phyloP scores from a whole-genome alignment of 2,113 vertebrate genomes.

The Oreochromis spilurus region DNA sequence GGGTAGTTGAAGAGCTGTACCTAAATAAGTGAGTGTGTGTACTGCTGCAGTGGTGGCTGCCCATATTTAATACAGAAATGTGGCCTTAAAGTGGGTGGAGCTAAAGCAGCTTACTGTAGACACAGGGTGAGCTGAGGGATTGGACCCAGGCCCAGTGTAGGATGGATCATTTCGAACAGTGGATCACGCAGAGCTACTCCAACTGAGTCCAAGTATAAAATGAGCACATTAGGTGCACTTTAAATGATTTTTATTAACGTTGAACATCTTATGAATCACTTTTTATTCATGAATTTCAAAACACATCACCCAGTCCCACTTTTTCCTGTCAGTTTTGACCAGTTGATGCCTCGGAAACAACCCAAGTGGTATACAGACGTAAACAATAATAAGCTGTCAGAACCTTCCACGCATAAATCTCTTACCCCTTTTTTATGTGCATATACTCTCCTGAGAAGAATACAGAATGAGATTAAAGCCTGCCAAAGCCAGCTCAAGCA shows the following conservation, averaged over 20 bases:
- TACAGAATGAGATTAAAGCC: slow-evolving; percentile 1
- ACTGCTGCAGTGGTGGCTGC: background rate
- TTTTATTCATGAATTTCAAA: background rate
- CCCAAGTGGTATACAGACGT: background rate
- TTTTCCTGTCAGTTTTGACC: background rate
- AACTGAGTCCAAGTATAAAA: background rate
- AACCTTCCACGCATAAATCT: background rate
- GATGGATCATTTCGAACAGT: background rate
- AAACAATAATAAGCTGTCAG: background rate
- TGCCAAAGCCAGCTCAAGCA: background rate
- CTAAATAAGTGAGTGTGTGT: background rate
- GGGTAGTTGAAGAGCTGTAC: fast-evolving
- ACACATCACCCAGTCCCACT: background rate
- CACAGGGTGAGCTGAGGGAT: background rate
- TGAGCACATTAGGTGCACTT: background rate
- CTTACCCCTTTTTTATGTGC: background rate
- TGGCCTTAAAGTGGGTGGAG: background rate
- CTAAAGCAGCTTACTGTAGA: background rate
- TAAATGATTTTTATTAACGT: background rate
- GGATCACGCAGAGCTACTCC: background rate
- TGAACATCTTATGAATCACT: background rate
- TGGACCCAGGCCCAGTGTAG: background rate
- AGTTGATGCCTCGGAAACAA: background rate
- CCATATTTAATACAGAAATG: background rate
- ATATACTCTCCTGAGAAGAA: background rate